Evolutionary conservation across 2,888 invertebrate genomes (phyloP), one percentile per base, ranked within the genome.

Genomic region (Melinaea menophilus): DNA sequence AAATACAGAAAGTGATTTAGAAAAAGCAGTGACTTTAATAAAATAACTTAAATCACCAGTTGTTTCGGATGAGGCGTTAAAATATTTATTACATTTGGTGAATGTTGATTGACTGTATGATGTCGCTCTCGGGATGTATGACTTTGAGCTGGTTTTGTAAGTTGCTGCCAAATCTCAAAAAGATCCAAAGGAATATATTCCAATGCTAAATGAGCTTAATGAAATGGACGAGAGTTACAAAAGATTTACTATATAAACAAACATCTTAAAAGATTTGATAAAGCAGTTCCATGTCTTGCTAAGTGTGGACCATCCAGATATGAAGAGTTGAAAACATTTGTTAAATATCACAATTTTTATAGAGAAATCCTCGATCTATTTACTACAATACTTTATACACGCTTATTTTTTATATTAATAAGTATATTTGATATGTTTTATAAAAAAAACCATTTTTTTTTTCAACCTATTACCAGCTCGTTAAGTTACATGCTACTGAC

Each of bases 151-250:
- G 60, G 95, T 97, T 1, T 85, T 96, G 56, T 93, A 96, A 82
- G 94, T 98, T 4, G 97, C 97, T 31, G 94, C 94, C 72, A 95
- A 95, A 79, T 96, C 97, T 0, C 95, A 96, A 73, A 96, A 96
- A 83, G 98, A 99, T 89, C 98, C 99, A 0, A 97, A 97, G 81
- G 97, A 98, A 78, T 98, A 96, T 84, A 89, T 98, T 48, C 95
- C 96, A 2, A 95, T 97, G 84, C 89, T 98, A 56, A 95, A 96
- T 79, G 92, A 94, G 55, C 85, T 98, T 0, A 92, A 94, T 75
- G 88, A 91, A 47, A 91, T 95, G 84, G 94, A 95, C 59, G 88
- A 91, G 55, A 92, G 94, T 78, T 96, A 95, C 75, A 94, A 93
- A 81, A 92, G 92, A 65, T 97, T 92, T 80, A 92, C 92, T 47